Conservation (phyloP, 2,797 vertebrate species). For the Tapirus indicus region DNA sequence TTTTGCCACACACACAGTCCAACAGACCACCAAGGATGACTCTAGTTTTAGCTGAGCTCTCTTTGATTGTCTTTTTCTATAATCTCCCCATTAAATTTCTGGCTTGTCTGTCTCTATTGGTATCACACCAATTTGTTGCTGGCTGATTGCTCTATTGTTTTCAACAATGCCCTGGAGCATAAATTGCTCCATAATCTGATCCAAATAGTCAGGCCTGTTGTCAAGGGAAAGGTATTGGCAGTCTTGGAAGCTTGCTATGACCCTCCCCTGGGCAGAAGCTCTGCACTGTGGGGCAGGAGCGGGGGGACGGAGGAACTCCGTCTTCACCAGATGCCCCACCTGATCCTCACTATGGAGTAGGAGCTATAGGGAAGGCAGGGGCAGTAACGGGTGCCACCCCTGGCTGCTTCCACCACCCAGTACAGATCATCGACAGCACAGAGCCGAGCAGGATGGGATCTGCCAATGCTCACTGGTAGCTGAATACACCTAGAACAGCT, state of each 20-base stretch:
- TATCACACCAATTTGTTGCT: background rate
- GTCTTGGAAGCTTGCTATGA: background rate
- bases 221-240: background rate
- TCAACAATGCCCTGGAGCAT: background rate
- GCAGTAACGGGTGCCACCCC: too few relatives aligned
- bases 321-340: background rate
- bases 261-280: background rate
- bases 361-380: background rate
- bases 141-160: background rate
- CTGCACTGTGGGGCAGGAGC: background rate
- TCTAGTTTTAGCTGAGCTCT: background rate
- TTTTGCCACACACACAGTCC: background rate
- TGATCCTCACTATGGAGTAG: background rate
- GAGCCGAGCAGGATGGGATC: too few relatives aligned
- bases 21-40: background rate
- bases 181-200: background rate
- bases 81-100: background rate
- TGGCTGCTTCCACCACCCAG: too few relatives aligned
- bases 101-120: background rate
- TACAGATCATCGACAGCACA: accelerated
- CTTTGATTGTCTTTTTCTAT: background rate
- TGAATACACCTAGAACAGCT: too few relatives aligned
- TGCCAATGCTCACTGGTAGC: background rate
- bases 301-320: background rate
- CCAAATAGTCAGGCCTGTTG: background rate